Conservation (phyloP, 2,797 vertebrate genomes). For the Gambusia yucatana region DNA sequence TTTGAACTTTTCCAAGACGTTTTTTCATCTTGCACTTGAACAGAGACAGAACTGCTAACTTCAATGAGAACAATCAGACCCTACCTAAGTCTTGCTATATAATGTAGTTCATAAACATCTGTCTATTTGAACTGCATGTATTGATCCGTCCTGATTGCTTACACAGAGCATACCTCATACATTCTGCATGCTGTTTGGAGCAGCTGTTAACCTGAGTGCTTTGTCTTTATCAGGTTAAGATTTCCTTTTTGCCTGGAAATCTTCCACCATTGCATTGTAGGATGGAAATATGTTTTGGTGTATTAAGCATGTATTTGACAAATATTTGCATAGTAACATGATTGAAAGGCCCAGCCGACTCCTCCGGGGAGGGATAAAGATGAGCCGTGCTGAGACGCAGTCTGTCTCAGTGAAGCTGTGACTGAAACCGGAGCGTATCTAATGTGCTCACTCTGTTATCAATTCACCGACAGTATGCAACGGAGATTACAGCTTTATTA, state of each 20-base stretch:
- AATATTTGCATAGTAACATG: neutral
- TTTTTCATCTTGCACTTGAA: neutral
- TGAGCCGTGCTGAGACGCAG: constrained; percentile 37
- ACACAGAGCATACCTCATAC: neutral
- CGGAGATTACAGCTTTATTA: constrained; percentile 60
- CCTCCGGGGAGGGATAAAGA: constrained; percentile 24
- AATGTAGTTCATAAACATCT: neutral
- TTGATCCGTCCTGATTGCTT: constrained; percentile 23
- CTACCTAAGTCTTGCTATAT: neutral
- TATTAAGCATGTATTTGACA: neutral
- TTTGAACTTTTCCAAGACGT: neutral
- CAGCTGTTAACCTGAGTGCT: constrained; percentile 29
- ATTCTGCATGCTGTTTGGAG: constrained; percentile 6
- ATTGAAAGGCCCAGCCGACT: neutral
- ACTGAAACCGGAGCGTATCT: constrained; percentile 50
- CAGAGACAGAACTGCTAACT: neutral
- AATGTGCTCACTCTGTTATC: constrained; percentile 52
- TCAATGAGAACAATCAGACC: neutral
- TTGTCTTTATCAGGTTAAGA: neutral
- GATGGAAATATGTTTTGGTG: neutral
- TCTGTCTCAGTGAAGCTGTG: constrained; percentile 26
- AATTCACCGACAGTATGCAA: constrained; percentile 46
- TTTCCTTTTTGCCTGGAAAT: neutral
- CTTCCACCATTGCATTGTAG: neutral
- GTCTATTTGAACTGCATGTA: neutral